A percentile compares a stretch with the other conserved stretches of the same genome.
Evolutionary conservation across 2,888 invertebrate genomes (phyloP).

Genomic region (Scaptodrosophila latifasciaeformis): DNA sequence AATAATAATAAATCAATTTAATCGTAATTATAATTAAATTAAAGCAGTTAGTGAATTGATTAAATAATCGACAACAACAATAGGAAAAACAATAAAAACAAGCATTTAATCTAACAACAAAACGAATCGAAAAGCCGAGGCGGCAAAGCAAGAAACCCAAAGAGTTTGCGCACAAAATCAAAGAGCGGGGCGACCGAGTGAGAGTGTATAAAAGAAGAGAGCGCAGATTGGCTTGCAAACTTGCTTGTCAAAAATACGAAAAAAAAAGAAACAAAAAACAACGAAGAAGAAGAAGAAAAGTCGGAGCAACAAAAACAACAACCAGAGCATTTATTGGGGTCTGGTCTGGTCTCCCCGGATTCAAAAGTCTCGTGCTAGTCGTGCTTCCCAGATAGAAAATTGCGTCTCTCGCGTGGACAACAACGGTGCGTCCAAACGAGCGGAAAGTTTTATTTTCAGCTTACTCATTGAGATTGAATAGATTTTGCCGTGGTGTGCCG

Average conservation of each 20-base stretch:
- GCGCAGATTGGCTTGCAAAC: constrained; percentile 22
- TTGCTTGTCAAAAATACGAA: constrained; percentile 27
- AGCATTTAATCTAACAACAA: constrained; percentile 35
- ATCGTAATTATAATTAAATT: constrained; percentile 11
- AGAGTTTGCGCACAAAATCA: constrained; percentile 49
- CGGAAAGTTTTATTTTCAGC: constrained; percentile 57
- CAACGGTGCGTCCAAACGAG: constrained; percentile 59
- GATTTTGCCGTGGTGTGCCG: constrained; percentile 11
- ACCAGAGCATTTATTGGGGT: constrained; percentile 5
- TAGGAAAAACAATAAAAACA: constrained; percentile 24
- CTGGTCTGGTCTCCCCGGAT: constrained; percentile 32
- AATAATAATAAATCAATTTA: constrained; percentile 18
- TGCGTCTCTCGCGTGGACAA: constrained; percentile 64
- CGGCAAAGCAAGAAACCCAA: too few relatives aligned
- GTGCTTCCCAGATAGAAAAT: constrained; percentile 57
- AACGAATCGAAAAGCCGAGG: too few relatives aligned
- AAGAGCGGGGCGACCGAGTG: constrained; percentile 17
- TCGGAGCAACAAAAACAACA: constrained; percentile 9
- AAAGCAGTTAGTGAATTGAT: constrained; percentile 1
- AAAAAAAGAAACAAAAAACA: constrained; percentile 21
- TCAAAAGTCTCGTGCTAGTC: constrained; percentile 17
- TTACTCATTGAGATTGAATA: constrained; percentile 10
- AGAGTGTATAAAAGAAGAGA: constrained; percentile 7
- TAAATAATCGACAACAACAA: too few relatives aligned
- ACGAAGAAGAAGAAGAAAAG: not conserved